Evolutionary conservation across 1,140 invertebrate species (phyloP).

Genomic region (Arctopsyche grandis): DNA sequence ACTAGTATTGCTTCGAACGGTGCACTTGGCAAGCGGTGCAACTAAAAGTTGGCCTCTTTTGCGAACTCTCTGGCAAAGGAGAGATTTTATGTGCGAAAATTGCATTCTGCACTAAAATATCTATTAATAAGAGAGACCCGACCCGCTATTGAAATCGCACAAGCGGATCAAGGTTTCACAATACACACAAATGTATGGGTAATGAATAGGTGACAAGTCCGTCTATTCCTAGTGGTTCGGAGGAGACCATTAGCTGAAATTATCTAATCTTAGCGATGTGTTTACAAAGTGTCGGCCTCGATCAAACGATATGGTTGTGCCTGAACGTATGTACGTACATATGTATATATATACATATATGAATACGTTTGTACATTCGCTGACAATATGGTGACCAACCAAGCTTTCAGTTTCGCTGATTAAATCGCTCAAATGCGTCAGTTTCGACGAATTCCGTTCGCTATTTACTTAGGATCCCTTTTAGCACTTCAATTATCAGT

Average conservation of each 20-base stretch:
- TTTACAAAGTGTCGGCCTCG: no score
- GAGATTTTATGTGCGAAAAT: conserved; percentile 7
- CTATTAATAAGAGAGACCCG: conserved; percentile 5
- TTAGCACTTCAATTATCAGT: conserved; percentile 16
- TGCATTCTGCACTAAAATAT: conserved; percentile 2
- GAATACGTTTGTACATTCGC: no score
- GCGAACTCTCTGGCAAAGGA: background rate
- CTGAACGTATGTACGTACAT: no score
- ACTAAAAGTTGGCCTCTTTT: conserved; percentile 21
- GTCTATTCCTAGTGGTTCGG: background rate
- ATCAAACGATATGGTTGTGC: no score
- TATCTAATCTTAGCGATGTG: no score
- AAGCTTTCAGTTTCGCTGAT: background rate
- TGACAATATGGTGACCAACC: background rate
- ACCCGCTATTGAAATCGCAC: background rate
- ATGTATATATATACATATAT: no score
- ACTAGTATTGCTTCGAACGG: background rate
- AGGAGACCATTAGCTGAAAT: background rate
- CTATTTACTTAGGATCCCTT: conserved; percentile 35
- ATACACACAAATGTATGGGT: background rate
- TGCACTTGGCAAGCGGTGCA: conserved; percentile 19
- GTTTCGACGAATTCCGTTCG: background rate
- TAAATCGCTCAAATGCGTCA: conserved; percentile 1
- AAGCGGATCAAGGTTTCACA: background rate
- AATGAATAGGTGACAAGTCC: background rate